Evolutionary conservation across 2,888 invertebrate species (phyloP), one percentile per base, ranked within the genome.

Genomic region (Lacanobia wlatinum): DNA sequence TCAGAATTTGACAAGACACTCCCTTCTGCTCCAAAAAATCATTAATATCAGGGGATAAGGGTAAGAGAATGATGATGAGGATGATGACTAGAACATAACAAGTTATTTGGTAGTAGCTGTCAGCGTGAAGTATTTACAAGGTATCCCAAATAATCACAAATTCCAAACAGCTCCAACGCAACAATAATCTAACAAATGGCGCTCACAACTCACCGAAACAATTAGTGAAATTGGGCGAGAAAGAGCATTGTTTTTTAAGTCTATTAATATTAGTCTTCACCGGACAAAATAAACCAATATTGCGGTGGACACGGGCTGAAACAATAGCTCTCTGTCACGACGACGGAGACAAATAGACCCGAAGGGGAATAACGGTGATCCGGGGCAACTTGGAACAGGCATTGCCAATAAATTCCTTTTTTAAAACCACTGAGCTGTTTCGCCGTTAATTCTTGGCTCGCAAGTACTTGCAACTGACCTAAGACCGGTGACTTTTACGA

Each of bases 311-410:
- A 90, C 88, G 87, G 84, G 80, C 87, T 85, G 78, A 82, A 92
- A 94, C 94, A 95, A 94, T 95, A 91, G 91, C 90, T 94, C 93
- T 92, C 91, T 92, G 94, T 93, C 95, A 91, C 87, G 60, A 70
- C 78, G 92, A 92, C 92, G 87, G 89, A 92, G 95, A 95, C 91
- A 94, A 94, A 95, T 94, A 90, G 93, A 90, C 84, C 76, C 83
- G 79, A 55, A 74, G 85, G 71, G 71, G 79, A 78, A 79, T 80
- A 78, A 78, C 78, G 65, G 80, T 80, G 86, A 84, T 87, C 80
- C 66, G 63, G 78, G 73, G 63, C 75, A 80, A 78, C 55, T 69
- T 21, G 40, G 55, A 69, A 40, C 77, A 77, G 68, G 62, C 73
- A 82, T 65, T 73, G 73, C 82, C 85, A 87, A 87, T 90, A 90